Percentiles rank a stretch among this genome's conserved stretches.
Evolutionary conservation across 2,888 invertebrate genomes (phyloP).

Genomic region (Odontocerum albicorne): DNA sequence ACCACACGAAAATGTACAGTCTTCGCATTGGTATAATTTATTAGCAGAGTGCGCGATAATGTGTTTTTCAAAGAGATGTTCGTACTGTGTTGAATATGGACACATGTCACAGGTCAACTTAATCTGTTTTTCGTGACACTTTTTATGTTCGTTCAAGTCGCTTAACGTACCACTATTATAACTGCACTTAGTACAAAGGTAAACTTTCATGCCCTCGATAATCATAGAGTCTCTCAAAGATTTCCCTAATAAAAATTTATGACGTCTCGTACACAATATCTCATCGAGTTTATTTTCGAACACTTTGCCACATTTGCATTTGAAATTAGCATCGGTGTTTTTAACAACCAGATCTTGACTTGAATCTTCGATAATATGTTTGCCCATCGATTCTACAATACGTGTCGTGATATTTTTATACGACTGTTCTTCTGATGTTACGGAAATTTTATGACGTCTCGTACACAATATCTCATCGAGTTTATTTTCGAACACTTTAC

Average conservation of each 20-base stretch:
- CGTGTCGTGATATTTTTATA: too few relatives aligned
- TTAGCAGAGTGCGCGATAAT: not conserved
- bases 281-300: not conserved
- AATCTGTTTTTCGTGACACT: not conserved
- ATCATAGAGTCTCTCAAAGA: not conserved
- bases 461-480: not conserved
- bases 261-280: not conserved
- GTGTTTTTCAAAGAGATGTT: constrained; percentile 1
- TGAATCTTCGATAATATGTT: not conserved
- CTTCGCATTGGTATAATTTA: not conserved
- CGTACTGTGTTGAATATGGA: constrained; percentile 3
- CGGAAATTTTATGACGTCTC: not conserved
- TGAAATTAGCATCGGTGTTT: not conserved
- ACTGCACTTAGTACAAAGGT: constrained; percentile 3
- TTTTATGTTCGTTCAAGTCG: not conserved
- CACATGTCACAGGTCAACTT: constrained; percentile 1
- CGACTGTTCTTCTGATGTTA: too few relatives aligned
- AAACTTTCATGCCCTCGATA: not conserved
- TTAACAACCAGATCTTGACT: not conserved
- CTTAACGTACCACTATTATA: not conserved
- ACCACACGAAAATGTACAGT: not conserved
- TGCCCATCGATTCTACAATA: too few relatives aligned
- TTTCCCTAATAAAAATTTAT: too few relatives aligned
- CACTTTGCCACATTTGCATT: not conserved
- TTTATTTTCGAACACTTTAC: constrained; percentile 1